Conservation (phyloP, 2,888 invertebrate species). For the Argyresthia albistria region DNA sequence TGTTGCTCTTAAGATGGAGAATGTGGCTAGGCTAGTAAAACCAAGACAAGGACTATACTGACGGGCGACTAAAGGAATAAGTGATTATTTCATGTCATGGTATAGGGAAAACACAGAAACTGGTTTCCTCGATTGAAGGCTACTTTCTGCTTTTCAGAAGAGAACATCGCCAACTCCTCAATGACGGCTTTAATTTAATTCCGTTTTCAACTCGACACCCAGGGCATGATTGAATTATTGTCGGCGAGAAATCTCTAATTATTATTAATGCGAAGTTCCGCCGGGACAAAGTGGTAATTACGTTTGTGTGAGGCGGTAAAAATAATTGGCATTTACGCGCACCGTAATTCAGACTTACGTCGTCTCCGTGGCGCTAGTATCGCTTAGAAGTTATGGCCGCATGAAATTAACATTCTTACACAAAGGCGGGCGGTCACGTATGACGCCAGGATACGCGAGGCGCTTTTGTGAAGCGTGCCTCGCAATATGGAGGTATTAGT, state of each 20-base stretch:
- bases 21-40: neutral
- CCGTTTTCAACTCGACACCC: conserved; percentile 23
- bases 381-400: neutral
- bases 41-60: neutral
- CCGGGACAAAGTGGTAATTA: conserved; percentile 14
- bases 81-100: too few species aligned
- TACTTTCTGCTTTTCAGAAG: neutral
- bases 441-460: neutral
- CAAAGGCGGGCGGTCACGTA: conserved; percentile 1
- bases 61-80: neutral
- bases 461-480: neutral
- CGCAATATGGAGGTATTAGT: neutral
- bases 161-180: neutral
- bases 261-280: conserved; percentile 17
- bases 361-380: neutral
- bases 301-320: conserved; percentile 13
- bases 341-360: conserved; percentile 6
- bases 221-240: conserved; percentile 36
- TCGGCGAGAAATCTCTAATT: conserved; percentile 35
- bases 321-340: conserved; percentile 12
- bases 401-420: conserved; percentile 1
- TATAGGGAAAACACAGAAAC: too few species aligned
- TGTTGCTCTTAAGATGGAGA: conserved; percentile 8
- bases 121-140: too few species aligned
- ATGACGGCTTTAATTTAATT: conserved; percentile 20